Conservation (phyloP, 1,140 invertebrate species). For the Plutomurus gul region DNA sequence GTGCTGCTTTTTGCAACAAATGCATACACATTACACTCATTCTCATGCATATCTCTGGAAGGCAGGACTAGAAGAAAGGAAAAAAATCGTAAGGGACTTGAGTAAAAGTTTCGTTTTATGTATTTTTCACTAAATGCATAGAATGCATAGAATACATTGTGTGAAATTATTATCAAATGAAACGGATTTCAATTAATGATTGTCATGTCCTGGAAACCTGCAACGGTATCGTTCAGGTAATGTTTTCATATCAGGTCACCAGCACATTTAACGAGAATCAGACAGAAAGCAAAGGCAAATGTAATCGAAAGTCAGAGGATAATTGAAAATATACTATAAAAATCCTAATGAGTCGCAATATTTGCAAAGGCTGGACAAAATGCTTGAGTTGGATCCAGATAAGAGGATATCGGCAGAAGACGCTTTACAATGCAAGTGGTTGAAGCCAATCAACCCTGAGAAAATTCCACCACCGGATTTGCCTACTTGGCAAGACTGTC, state of each 20-base stretch:
- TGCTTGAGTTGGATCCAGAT: constrained; percentile 94
- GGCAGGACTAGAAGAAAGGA: background rate
- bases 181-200: too few species aligned
- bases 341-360: constrained; percentile 11
- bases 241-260: background rate
- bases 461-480: constrained; percentile 79
- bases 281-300: background rate
- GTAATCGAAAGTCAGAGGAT: background rate
- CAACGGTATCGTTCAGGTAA: background rate
- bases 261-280: background rate
- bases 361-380: constrained; percentile 74
- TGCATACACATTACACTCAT: background rate
- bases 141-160: too few species aligned
- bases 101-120: too few species aligned
- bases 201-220: background rate
- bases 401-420: constrained; percentile 92
- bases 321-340: background rate
- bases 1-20: constrained; percentile 2
- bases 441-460: constrained; percentile 87
- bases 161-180: too few species aligned
- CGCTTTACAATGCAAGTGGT: constrained; percentile 91
- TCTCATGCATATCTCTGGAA: background rate
- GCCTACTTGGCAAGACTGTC: constrained; percentile 97
- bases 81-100: background rate
- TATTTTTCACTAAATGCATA: too few species aligned